Base-by-base conservation (phyloP, 2,888 invertebrate genomes). In the Helleia helle region DNA sequence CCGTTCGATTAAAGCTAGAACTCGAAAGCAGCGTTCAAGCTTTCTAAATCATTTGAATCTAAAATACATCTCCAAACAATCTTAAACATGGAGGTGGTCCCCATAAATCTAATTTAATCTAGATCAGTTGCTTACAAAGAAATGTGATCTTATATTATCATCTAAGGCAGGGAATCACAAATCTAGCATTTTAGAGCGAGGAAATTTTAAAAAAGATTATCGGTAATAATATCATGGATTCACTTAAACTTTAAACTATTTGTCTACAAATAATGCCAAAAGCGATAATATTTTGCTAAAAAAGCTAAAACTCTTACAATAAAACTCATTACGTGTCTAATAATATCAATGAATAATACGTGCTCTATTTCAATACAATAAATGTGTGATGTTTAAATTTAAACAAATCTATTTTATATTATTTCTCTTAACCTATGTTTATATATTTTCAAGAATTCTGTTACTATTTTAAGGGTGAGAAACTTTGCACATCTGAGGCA, bases 241-340 rank as follows among this genome's bases (percentile, higher is more conserved):
- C 59, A 43, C 57, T 63, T 61, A 54, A 30, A 50, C 44, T 47
- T 64, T 69, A 70, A 71, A 69, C 68, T 74, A 74, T 65, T 41
- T 46, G 58, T 60, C 73, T 75, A 80, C 68, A 65, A 69, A 69
- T 58, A 59, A 73, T 79, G 76, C 73, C 74, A 73, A 72, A 83
- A 83, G 81, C 81, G 55, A 58, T 58, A 52, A 49, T 65, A 65
- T 71, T 72, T 67, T 50, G 83, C 83, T 81, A 81, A 76, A 76
- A 70, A 81, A 83, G 81, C 81, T 73, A 73, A 70, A 58, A 52
- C 57, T 57, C 40, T 62, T 65, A n/a, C n/a, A 62, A 36, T 36
- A 18, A 39, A 39, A 44, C 37, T 42, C 44, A 47, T 47, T 40
- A 44, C 28, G 30, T 44, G 43, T 37, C 59, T 74, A 72, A 45